Base-by-base conservation (phyloP, 2,888 invertebrate genomes). In the Sarcophaga caerulescens region DNA sequence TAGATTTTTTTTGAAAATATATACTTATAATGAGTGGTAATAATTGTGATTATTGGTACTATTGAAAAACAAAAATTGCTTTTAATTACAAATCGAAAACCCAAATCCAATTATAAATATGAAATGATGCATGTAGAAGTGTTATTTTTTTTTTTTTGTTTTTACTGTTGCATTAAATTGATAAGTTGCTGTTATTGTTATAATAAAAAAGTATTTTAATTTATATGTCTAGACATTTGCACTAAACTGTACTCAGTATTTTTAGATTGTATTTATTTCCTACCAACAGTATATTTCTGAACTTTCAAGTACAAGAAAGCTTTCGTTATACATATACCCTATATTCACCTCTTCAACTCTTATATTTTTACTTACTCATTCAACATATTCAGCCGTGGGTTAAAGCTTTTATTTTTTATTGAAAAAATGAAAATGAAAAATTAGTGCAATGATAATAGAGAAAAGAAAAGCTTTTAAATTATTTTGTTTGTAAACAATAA, bases 391-490 rank as follows among this genome's bases (percentile, higher is more conserved):
- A 79, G 62, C 45, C 47, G 25, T 45, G 19, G 17, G 17, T 21
- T 73, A 71, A 73, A 77, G 82, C 76, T 81, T 77, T 76, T 57
- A 1, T 1, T 21, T 73, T 57, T 19, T 17, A 1, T 17, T 17
- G 14, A 47, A 11, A 47, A 47, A 17, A 14, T 47, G 2, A 60
- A 45, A 69, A 52, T 60, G n/a, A 75, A 10, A 35, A 79, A 62
- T 65, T 70, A 62, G 79, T 66, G 25, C 70, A 75, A 70, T 35
- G 79, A 65, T 75, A 21, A 68, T 25, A 45, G 59, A 81, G 45
- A 45, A 65, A 59, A n/a, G n/a, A 19, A 6, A 77, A 77, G 71
- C 82, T 77, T 73, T 63, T 21, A 10, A 19, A 60, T 19, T 21
- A 44, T 44, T 73, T 17, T 71, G 11, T 19, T 71, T 23, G 10